Base-by-base conservation (phyloP, 2,888 invertebrate genomes). In the Eumacrocentrus americanus region DNA sequence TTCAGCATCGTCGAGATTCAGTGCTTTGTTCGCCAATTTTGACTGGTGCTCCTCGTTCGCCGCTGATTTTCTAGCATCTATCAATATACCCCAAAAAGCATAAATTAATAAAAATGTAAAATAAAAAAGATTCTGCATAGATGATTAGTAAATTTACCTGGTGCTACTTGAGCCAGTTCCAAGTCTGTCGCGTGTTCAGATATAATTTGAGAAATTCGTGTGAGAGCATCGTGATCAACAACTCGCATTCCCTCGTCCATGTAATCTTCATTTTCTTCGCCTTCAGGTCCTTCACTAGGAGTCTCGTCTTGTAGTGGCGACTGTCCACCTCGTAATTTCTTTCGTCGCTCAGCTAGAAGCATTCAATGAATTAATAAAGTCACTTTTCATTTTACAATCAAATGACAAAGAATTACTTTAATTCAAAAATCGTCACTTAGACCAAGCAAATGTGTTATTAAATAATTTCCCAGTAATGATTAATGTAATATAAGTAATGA, bases 191-290 rank as follows among this genome's bases (percentile, higher is more conserved):
- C 70, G 61, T 95, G 94, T 78, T 97, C 96, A 46, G 86, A 84
- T 74, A 94, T 85, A 70, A 96, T 89, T 76, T 90, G 89, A 72
- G 86, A 86, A 72, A 98, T 92, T 54, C 91, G 85, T 34, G 90
- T 86, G 68, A 89, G 83, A 11, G 94, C 92, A 54, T 88, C 85
- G 42, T 88, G 85, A 82, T 94, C 95, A 57, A 89, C 84, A 58
- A 87, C 86, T 68, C 88, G 85, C 83, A 90, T 91, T 65, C 87
- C 86, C 65, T 90, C 90, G 82, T 94, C 93, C 81, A 93, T 85
- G 72, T 89, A 89, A 72, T 85, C 85, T 61, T 86, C 86, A 57
- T 84, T 84, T 65, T 86, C 86, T 60, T 85, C 84, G 3, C 78
- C 75, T 44, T 81, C 79, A 9, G 78, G 81, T 65, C 83, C 84